phyloP scores from a whole-genome alignment of 2,797 vertebrate species.

The Anisognathus igniventris region DNA sequence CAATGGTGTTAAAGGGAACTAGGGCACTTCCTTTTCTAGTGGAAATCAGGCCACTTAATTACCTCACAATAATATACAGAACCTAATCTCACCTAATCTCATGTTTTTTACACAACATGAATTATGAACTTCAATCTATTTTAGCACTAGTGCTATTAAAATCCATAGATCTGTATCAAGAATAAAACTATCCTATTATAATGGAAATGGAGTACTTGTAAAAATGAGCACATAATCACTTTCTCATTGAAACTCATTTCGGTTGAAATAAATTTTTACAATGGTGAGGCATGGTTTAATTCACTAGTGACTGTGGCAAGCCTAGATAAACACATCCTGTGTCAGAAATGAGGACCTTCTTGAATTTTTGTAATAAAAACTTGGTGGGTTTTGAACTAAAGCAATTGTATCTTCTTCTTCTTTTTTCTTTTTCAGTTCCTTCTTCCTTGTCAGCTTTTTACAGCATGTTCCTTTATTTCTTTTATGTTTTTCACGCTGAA shows the following conservation, averaged over 20 bases:
- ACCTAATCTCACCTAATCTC: neutral
- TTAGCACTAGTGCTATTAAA: neutral
- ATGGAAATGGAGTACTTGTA: neutral
- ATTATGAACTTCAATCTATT: neutral
- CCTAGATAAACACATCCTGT: neutral
- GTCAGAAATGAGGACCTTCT: neutral
- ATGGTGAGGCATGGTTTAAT: neutral
- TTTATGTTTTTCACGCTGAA: neutral
- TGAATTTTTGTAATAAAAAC: neutral
- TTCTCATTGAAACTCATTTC: neutral
- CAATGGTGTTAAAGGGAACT: neutral
- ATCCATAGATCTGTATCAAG: neutral
- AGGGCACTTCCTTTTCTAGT: neutral
- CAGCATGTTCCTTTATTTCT: neutral
- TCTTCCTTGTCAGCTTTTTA: neutral
- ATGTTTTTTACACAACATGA: neutral
- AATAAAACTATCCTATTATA: neutral
- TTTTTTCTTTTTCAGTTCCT: neutral
- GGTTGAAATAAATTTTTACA: neutral
- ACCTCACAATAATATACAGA: neutral
- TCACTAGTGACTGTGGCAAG: neutral
- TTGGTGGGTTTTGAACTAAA: neutral
- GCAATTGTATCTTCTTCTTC: neutral
- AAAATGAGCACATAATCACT: neutral
- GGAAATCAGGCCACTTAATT: slow-evolving; percentile 26